phyloP scores from a whole-genome alignment of 2,797 vertebrate species.

The Trachurus trachurus region DNA sequence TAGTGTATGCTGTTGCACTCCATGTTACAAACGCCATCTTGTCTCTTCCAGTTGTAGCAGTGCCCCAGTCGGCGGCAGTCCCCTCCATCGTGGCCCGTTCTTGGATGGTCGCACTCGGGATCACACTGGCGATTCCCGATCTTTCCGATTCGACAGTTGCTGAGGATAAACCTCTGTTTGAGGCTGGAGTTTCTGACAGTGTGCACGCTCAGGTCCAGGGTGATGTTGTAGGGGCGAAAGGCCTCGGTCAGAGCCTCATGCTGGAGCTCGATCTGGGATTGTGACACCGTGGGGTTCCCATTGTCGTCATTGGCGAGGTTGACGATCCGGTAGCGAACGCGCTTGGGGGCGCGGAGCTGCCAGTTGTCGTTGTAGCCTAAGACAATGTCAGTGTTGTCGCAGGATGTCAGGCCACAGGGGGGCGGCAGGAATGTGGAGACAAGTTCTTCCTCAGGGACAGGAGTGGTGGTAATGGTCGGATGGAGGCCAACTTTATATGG shows the following conservation, averaged over 20 bases:
- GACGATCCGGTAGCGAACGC: conserved; percentile 92
- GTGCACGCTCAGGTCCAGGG: conserved; percentile 89
- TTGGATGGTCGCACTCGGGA: conserved; percentile 93
- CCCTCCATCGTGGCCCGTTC: conserved; percentile 94
- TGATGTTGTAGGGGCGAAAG: conserved; percentile 93
- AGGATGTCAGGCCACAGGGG: conserved; percentile 90
- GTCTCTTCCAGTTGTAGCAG: conserved; percentile 94
- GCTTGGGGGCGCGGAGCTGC: conserved; percentile 89
- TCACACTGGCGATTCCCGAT: conserved; percentile 96
- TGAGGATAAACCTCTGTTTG: conserved; percentile 89
- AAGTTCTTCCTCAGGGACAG: conserved; percentile 79
- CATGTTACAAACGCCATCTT: conserved; percentile 91
- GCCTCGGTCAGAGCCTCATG: conserved; percentile 88
- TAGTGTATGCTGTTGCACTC: conserved; percentile 96
- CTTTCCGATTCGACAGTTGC: conserved; percentile 94
- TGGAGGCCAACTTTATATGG: conserved; percentile 86
- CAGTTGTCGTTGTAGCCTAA: conserved; percentile 91
- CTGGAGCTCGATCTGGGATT: conserved; percentile 89
- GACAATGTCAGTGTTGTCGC: conserved; percentile 93
- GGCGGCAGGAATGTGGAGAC: conserved; percentile 88
- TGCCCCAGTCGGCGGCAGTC: conserved; percentile 91
- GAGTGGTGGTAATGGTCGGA: conserved; percentile 84
- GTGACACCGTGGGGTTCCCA: conserved; percentile 86
- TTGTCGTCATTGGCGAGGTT: conserved; percentile 90
- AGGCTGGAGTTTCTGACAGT: conserved; percentile 90